Evolutionary conservation across 2,797 vertebrate genomes (phyloP).

Genomic region (Mallotus villosus): DNA sequence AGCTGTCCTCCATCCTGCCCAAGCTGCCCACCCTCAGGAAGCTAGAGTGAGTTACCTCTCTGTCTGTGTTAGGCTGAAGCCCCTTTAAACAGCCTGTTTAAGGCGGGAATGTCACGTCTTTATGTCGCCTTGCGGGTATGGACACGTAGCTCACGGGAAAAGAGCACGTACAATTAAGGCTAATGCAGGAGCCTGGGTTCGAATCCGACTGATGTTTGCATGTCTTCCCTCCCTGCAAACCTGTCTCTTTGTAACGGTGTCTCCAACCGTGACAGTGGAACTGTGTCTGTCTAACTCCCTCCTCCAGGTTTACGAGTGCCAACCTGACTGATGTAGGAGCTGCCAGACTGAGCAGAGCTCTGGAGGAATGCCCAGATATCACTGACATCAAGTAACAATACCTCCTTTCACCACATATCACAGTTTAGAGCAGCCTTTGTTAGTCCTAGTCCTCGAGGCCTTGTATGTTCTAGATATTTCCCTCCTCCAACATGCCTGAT

Average conservation of each 20-base stretch:
- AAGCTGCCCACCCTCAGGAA: constrained; percentile 74
- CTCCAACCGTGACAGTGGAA: background rate
- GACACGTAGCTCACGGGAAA: too few relatives aligned
- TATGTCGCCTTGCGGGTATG: too few relatives aligned
- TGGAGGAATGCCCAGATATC: constrained; percentile 74
- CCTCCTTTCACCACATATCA: too few relatives aligned
- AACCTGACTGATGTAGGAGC: constrained; percentile 77
- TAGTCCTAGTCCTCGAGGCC: background rate
- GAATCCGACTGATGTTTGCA: background rate
- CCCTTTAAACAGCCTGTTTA: too few relatives aligned
- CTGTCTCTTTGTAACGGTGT: too few relatives aligned
- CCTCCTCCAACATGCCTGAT: too few relatives aligned
- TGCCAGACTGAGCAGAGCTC: constrained; percentile 68
- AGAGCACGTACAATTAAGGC: background rate
- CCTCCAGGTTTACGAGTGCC: constrained; percentile 76
- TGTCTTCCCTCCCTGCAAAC: too few relatives aligned
- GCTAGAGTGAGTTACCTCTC: constrained; percentile 76
- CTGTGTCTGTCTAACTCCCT: constrained; percentile 1
- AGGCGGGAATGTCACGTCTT: too few relatives aligned
- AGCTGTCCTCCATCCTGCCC: constrained; percentile 74
- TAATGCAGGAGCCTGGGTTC: background rate
- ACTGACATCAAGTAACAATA: constrained; percentile 80
- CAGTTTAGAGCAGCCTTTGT: background rate
- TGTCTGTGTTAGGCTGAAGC: background rate
- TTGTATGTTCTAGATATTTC: too few relatives aligned